Percentiles rank a stretch among this genome's conserved stretches.
Conservation (phyloP, 1,140 invertebrate species). For the Leucophenga varia region DNA sequence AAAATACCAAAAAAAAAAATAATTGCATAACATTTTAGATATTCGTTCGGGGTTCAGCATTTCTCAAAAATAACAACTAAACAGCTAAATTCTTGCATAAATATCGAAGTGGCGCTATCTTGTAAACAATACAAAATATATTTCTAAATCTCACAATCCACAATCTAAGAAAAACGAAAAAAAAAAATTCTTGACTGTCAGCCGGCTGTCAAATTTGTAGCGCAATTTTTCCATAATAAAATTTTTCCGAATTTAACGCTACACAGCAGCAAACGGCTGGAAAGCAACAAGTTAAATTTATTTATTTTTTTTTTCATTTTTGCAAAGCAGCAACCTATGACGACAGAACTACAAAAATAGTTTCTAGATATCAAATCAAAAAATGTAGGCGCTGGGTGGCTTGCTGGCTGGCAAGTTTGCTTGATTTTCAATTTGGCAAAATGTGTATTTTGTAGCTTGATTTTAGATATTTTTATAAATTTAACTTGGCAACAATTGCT, state of each 20-base stretch:
- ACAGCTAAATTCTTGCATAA: constrained; percentile 33
- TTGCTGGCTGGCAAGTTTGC: constrained; percentile 1
- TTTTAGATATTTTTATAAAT: no score
- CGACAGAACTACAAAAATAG: constrained; percentile 40
- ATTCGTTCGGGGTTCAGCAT: no score
- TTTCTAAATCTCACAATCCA: constrained; percentile 5
- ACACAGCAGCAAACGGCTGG: no score
- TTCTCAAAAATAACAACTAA: no score
- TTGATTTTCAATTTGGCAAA: no score
- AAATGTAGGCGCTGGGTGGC: background rate
- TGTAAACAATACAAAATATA: no score
- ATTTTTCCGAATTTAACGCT: no score
- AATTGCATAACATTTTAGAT: no score
- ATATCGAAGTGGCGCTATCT: no score
- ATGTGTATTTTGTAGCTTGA: no score
- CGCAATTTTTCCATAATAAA: no score
- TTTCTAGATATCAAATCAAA: constrained; percentile 5
- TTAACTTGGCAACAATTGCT: no score
- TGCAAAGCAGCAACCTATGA: constrained; percentile 24
- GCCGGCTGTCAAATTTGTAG: constrained; percentile 6
- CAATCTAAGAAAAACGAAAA: constrained; percentile 17
- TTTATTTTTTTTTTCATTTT: constrained; percentile 14
- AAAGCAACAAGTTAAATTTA: constrained; percentile 9
- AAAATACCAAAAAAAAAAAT: constrained; percentile 14
- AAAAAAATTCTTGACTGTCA: constrained; percentile 4